phyloP scores from a whole-genome alignment of 2,888 invertebrate species.

The Ormyrus pomaceus region DNA sequence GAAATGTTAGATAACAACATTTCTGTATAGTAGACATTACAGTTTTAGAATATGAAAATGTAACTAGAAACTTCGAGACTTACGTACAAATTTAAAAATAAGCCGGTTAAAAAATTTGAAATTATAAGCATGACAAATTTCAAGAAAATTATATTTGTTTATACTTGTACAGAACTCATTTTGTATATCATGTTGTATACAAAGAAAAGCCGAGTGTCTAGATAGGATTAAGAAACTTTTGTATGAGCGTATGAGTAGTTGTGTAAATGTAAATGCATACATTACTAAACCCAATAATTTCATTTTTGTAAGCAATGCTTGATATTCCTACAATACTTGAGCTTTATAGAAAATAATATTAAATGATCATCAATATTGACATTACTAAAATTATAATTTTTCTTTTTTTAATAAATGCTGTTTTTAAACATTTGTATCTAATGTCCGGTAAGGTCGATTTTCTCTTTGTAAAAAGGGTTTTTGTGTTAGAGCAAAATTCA shows the following conservation, averaged over 20 bases:
- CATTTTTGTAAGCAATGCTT: slow-evolving; percentile 52
- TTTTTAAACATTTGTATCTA: slow-evolving; percentile 30
- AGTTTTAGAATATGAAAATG: slow-evolving; percentile 46
- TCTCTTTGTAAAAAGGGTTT: background rate
- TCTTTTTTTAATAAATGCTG: slow-evolving; percentile 45
- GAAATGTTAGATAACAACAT: slow-evolving; percentile 30
- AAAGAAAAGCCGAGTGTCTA: slow-evolving; percentile 53
- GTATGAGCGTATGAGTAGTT: slow-evolving; percentile 48
- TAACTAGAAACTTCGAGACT: slow-evolving; percentile 49
- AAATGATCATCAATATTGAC: slow-evolving; percentile 38
- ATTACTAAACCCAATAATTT: slow-evolving; percentile 40
- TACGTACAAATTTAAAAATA: slow-evolving; percentile 55
- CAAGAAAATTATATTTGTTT: slow-evolving; percentile 39
- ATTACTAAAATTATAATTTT: slow-evolving; percentile 43
- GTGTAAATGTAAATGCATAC: slow-evolving; percentile 52
- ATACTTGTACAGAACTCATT: slow-evolving; percentile 51
- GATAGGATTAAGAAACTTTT: slow-evolving; percentile 48
- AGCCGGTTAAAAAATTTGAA: slow-evolving; percentile 40
- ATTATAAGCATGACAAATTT: slow-evolving; percentile 44
- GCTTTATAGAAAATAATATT: slow-evolving; percentile 41
- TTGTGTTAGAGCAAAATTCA: too few species aligned
- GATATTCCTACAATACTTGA: slow-evolving; percentile 44
- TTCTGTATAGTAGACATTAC: slow-evolving; percentile 44
- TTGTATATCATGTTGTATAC: slow-evolving; percentile 51
- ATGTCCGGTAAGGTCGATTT: slow-evolving; percentile 16